phyloP scores from a whole-genome alignment of 2,113 vertebrate genomes.

The Onychorhynchus coronatus region DNA sequence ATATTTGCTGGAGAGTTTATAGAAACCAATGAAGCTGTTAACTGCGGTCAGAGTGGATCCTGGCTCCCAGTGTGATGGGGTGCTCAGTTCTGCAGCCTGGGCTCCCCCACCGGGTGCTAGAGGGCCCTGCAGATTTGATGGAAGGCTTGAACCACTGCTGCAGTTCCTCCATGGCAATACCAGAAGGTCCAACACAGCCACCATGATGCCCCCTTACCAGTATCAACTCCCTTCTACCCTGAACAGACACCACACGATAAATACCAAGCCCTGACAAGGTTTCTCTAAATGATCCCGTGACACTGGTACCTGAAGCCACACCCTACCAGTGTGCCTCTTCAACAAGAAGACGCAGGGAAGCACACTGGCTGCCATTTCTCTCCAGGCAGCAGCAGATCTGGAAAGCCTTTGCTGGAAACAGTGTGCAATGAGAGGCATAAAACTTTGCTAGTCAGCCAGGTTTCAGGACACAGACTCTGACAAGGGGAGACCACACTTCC shows the following conservation, averaged over 20 bases:
- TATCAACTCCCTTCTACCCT: neutral
- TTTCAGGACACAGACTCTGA: neutral
- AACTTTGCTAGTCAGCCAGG: neutral
- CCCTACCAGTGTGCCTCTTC: too few relatives aligned
- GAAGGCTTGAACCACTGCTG: accelerated
- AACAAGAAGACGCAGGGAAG: neutral
- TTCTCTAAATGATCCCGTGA: neutral
- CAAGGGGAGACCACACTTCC: neutral
- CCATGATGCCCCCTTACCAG: neutral
- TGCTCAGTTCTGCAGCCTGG: neutral
- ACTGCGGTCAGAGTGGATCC: accelerated
- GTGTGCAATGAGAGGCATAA: neutral
- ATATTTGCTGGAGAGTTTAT: conserved; percentile 41
- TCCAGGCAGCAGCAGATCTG: neutral
- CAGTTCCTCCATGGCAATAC: neutral
- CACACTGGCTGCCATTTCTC: neutral
- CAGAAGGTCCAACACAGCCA: neutral
- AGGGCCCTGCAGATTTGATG: neutral
- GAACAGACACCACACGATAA: neutral
- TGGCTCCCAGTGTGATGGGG: accelerated
- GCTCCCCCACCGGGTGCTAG: neutral
- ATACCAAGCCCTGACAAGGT: neutral
- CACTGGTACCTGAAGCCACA: neutral
- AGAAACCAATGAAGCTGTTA: neutral
- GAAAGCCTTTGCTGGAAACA: neutral